Evolutionary conservation across 2,113 vertebrate species (phyloP).

Genomic region (Corythaixoides concolor): DNA sequence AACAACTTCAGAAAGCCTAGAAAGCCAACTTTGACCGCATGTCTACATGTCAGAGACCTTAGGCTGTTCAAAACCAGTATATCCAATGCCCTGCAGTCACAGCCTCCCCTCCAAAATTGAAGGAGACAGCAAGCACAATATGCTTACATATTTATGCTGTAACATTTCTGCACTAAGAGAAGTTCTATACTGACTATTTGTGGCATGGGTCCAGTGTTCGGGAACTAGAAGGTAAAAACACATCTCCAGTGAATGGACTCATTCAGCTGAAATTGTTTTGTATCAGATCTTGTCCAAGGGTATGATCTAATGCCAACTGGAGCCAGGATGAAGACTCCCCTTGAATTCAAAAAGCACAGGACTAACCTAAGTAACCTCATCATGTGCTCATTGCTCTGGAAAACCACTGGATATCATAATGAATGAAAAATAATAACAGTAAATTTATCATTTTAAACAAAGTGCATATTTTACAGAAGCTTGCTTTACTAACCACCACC

Average conservation of each 20-base stretch:
- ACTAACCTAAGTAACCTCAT: background rate
- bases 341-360: background rate
- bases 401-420: background rate
- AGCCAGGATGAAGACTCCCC: background rate
- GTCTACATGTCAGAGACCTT: background rate
- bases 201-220: background rate
- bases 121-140: background rate
- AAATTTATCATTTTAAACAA: background rate
- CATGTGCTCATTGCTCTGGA: background rate
- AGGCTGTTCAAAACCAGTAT: background rate
- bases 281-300: background rate
- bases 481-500: background rate
- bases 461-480: background rate
- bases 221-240: background rate
- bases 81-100: background rate
- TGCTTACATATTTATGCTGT: rapidly evolving
- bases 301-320: background rate
- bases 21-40: background rate
- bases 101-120: background rate
- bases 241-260: background rate
- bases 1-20: background rate
- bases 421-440: background rate
- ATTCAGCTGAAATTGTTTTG: background rate
- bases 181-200: background rate
- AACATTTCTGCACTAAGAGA: background rate